Conservation (phyloP, 2,113 vertebrate genomes). For the Otus sunia region DNA sequence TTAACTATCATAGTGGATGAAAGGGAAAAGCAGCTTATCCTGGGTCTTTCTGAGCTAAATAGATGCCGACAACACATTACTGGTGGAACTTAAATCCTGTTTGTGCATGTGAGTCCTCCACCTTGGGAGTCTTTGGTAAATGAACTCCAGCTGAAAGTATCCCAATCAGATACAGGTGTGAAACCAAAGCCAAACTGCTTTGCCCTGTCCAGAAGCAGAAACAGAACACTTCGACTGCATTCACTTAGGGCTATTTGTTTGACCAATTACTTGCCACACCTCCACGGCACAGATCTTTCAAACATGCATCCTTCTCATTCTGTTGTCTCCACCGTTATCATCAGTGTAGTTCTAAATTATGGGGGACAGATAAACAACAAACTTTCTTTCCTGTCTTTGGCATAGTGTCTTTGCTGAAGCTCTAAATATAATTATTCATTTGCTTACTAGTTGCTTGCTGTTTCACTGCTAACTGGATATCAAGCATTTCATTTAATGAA, state of each 20-base stretch:
- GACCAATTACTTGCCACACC: neutral
- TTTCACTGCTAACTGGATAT: neutral
- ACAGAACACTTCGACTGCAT: neutral
- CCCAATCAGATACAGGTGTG: neutral
- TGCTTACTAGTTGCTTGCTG: neutral
- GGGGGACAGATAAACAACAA: neutral
- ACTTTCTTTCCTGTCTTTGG: neutral
- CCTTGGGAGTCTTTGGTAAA: neutral
- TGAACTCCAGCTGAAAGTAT: neutral
- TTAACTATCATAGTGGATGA: neutral
- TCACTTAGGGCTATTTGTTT: neutral
- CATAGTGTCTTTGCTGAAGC: neutral
- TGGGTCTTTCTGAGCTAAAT: neutral
- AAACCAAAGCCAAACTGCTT: neutral
- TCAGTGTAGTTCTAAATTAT: neutral
- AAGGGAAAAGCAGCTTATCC: neutral
- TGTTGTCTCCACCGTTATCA: neutral
- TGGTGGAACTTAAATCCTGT: neutral
- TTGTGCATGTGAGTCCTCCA: neutral
- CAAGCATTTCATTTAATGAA: neutral
- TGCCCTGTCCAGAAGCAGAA: neutral
- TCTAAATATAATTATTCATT: neutral
- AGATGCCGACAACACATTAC: neutral
- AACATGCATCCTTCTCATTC: neutral
- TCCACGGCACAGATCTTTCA: neutral